Evolutionary conservation across 2,797 vertebrate species (phyloP), one percentile per base, ranked within the genome.

Genomic region (Benthosema pterotum): DNA sequence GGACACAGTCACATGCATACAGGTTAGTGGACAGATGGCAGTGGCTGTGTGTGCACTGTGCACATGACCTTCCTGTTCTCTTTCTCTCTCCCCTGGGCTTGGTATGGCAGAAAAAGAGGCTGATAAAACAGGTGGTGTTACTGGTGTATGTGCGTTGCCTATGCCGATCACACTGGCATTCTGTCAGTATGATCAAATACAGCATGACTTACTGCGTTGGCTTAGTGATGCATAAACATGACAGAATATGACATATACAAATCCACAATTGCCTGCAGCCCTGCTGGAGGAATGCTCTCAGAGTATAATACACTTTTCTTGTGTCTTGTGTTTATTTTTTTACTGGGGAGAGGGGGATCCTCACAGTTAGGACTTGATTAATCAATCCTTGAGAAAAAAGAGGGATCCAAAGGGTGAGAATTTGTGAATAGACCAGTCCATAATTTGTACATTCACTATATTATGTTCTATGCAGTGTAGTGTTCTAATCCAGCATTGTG

Each of bases 21-120:
- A 28, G 52, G 3, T 6, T 32, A 46, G 17, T 63, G 69, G 78
- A 77, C 88, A 89, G 88, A 88, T 88, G 88, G 88, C 71, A 16
- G 51, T 58, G 54, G 71, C 77, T 73, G 73, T 46, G 62, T 67
- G 69, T 53, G 49, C 70, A 63, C 17, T 67, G 69, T 53, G 49
- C 70, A 63, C 17, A 28, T 15, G 79, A 74, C 81, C 77, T 83
- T 70, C 42, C 63, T 71, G 67, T 57, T 65, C 49, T 65, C 55
- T 8, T n/a, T n/a, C 61, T 61, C 63, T 76, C 51, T 72, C 83
- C 74, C 81, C 78, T 5, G 78, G 71, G 86, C 81, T 59, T 52
- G 15, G 42, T 77, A 72, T 73, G 73, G 64, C 17, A 63, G 67
- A 64, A 70, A 69, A 78, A 51, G 60, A 73, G 67, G 75, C 61